A percentile compares a stretch with the other conserved stretches of the same genome.
phyloP scores from a whole-genome alignment of 2,113 vertebrate genomes.

The Calyptommatus sinebrachiatus region DNA sequence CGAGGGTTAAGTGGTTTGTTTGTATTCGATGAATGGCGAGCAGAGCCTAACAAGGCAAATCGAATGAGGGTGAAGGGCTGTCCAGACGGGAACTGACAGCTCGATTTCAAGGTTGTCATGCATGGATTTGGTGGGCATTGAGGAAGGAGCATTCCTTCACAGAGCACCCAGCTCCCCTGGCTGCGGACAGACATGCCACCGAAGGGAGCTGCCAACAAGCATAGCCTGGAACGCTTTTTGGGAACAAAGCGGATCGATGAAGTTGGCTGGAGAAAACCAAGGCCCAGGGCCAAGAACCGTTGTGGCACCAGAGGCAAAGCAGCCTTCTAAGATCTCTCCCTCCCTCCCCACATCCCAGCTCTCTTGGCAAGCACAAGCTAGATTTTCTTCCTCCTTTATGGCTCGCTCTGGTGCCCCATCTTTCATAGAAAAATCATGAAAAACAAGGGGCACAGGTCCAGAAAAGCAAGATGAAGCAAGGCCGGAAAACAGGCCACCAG shows the following conservation, averaged over 20 bases:
- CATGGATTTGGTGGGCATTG: constrained; percentile 54
- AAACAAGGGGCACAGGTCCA: not conserved
- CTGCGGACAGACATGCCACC: constrained; percentile 15
- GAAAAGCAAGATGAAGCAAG: not conserved
- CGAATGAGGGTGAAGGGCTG: constrained; percentile 57
- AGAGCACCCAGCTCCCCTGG: constrained; percentile 42
- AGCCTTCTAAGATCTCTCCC: not conserved
- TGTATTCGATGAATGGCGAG: constrained; percentile 57
- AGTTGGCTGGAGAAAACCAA: not conserved
- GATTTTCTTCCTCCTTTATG: not conserved
- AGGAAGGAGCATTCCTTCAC: constrained; percentile 54
- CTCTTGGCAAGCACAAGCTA: not conserved
- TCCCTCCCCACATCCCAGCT: not conserved
- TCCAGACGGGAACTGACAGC: constrained; percentile 65
- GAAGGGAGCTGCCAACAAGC: not conserved
- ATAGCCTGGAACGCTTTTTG: not conserved
- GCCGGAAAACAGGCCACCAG: not conserved
- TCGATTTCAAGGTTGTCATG: constrained; percentile 67
- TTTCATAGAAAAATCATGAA: not conserved
- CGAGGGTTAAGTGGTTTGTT: constrained; percentile 65
- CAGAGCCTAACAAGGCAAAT: constrained; percentile 55
- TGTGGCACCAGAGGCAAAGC: not conserved
- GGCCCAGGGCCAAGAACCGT: rapidly evolving
- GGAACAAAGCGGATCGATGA: constrained; percentile 17
- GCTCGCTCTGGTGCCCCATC: not conserved